Evolutionary conservation across 2,113 vertebrate species (phyloP), one percentile per base, ranked within the genome.

Genomic region (Gymnocephalus cernua): DNA sequence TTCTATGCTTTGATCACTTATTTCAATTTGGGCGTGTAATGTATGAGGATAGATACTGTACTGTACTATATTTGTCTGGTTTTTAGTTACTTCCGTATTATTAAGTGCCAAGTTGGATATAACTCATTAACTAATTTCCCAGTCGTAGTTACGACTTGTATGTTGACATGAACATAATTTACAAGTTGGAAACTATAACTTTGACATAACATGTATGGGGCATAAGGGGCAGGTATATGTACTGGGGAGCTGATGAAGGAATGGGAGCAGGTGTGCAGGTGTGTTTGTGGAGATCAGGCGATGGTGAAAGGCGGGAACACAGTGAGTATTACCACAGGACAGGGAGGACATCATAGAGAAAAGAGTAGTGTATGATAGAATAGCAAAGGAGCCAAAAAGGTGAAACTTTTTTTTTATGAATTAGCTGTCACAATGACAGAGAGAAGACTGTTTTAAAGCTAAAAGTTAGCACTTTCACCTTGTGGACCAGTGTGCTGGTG

Each of bases 381-480:
- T 61, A 29, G 29, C 16, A 18, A 15, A 32, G 13, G 16, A 8
- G 38, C 4, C n/a, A 41, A 61, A 35, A 35, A 25, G 6, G 38
- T 41, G 38, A 11, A 41, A 41, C 38, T 41, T 41, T 41, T 38
- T 38, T 41, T 4, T 25, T 29, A 6, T 25, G 0, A 25, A 67
- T 48, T 4, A 57, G 10, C 9, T 48, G 35, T 71, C 25, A 1
- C 8, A 2, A 2, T 68, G 25, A 67, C 11, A 5, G 12, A 50
- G 27, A 53, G 16, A 54, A 16, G 16, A 21, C 19, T n/a, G 11
- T 9, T 74, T 53, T 27, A 54, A 14, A 64, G 27, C n/a, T 64
- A 16, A 75, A 29, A 21, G 32, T 75, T 13, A 57, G 41, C 51
- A 58, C 41, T 67, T 67, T 58, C 35, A 48, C 63, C 53, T 58